These are phyloP conservation scores for Chionodraco myersi DNA, from an alignment of 2,113 vertebrate species.

Conservation along the genomic window DNA sequence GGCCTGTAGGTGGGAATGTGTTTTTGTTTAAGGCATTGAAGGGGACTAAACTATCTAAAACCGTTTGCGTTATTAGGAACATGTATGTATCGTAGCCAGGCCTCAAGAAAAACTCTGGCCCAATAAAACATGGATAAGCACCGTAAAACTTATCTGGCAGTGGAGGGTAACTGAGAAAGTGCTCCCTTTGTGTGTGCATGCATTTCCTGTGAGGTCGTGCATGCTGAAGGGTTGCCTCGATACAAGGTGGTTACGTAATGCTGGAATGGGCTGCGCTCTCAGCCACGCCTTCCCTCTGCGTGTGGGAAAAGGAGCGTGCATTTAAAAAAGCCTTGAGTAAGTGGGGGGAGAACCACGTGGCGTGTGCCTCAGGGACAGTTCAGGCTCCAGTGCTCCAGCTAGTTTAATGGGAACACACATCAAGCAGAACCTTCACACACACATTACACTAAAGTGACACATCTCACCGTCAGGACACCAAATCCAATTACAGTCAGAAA, in stretches of 20 bases:
- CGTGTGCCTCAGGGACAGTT: constrained; percentile 37
- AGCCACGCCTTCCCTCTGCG: constrained; percentile 27
- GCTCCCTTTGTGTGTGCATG: constrained; percentile 30
- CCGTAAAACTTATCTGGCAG: constrained; percentile 10
- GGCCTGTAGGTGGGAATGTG: neutral
- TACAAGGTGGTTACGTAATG: constrained; percentile 63
- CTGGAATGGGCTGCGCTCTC: constrained; percentile 33
- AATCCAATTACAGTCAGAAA: neutral
- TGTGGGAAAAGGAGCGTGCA: neutral
- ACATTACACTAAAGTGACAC: neutral
- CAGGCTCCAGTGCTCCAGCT: constrained; percentile 30
- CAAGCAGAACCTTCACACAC: constrained; percentile 15
- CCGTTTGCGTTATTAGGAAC: neutral
- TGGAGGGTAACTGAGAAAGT: neutral
- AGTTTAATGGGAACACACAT: constrained; percentile 46
- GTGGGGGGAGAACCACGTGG: constrained; percentile 35
- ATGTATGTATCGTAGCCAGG: neutral
- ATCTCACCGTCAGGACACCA: neutral
- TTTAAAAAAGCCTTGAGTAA: constrained; percentile 66
- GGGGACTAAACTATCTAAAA: neutral
- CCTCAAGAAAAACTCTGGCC: neutral
- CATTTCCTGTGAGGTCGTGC: constrained; percentile 39
- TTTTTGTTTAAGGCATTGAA: neutral
- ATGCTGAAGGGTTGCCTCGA: constrained; percentile 61
- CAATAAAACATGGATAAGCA: neutral